A percentile compares a stretch with the other conserved stretches of the same genome.
Conservation (phyloP, 1,140 invertebrate species). For the Drosophila rhopaloa region DNA sequence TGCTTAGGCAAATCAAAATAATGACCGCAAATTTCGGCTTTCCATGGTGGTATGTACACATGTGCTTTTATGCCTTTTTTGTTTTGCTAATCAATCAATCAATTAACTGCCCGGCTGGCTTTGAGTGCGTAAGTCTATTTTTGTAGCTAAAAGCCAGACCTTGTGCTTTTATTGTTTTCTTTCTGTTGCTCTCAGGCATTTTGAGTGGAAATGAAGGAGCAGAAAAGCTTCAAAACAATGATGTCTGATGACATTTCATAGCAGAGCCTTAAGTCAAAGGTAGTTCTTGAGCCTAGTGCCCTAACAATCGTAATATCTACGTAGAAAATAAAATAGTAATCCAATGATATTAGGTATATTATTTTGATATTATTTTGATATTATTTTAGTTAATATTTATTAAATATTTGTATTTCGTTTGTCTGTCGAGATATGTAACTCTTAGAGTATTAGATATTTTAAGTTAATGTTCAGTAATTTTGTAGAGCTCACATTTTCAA, state of each 20-base stretch:
- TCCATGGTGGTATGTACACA: neutral
- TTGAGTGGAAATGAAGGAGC: slow-evolving; percentile 13
- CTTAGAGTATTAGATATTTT: too few species aligned
- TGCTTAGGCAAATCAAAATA: slow-evolving; percentile 57
- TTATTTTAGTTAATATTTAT: too few species aligned
- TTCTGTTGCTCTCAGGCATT: slow-evolving; percentile 23
- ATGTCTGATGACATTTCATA: slow-evolving; percentile 10
- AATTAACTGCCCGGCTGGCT: slow-evolving; percentile 49
- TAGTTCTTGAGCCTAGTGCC: neutral
- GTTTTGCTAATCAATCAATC: slow-evolving; percentile 59
- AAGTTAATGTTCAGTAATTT: too few species aligned
- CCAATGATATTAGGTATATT: too few species aligned
- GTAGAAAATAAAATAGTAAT: too few species aligned
- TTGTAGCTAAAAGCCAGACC: slow-evolving; percentile 51
- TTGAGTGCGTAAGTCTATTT: slow-evolving; percentile 55
- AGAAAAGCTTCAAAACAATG: slow-evolving; percentile 6
- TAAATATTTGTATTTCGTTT: too few species aligned
- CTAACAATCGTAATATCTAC: neutral
- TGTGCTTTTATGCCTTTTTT: slow-evolving; percentile 20
- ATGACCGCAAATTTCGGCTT: slow-evolving; percentile 45
- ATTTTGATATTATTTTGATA: too few species aligned
- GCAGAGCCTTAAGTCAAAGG: neutral
- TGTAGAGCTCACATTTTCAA: too few species aligned
- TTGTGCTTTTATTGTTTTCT: slow-evolving; percentile 30
- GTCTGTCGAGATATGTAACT: too few species aligned